Percentiles rank a stretch among this genome's conserved stretches.
phyloP scores from a whole-genome alignment of 2,113 vertebrate species.

The Nothocercus nigrocapillus region DNA sequence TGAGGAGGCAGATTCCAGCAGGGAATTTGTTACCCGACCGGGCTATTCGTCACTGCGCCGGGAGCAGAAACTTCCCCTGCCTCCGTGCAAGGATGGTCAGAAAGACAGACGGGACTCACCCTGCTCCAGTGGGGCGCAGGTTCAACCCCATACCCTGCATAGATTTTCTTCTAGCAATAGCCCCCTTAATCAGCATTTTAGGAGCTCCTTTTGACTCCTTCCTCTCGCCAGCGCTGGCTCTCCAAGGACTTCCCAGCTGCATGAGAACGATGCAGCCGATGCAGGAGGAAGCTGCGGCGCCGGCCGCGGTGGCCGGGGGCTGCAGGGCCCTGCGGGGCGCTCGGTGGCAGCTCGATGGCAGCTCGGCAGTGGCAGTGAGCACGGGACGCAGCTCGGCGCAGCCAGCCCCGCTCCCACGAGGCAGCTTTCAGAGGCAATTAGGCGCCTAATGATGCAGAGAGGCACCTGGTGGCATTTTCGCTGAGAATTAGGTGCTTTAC shows the following conservation, averaged over 20 bases:
- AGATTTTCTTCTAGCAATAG: rapidly evolving
- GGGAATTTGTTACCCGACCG: conserved; percentile 66
- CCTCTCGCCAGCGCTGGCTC: rapidly evolving
- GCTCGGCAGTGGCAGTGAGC: rapidly evolving
- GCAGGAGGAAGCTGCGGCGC: conserved; percentile 4
- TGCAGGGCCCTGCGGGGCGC: rapidly evolving
- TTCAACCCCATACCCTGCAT: neutral
- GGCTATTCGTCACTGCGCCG: neutral
- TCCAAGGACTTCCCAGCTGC: neutral
- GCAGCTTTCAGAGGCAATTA: conserved; percentile 32
- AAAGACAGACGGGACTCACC: neutral
- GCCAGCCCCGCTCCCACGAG: neutral
- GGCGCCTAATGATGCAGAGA: conserved; percentile 53
- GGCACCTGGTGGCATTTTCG: conserved; percentile 59
- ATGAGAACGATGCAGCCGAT: neutral
- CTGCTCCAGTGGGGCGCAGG: neutral
- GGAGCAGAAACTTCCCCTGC: conserved; percentile 4
- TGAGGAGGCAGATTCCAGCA: conserved; percentile 63
- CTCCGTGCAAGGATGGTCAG: neutral
- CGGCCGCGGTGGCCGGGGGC: neutral
- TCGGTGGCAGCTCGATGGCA: neutral
- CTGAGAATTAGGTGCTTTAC: conserved; percentile 47
- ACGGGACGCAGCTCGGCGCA: neutral
- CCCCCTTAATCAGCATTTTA: neutral
- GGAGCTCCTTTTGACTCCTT: neutral